Conservation (phyloP, 2,113 vertebrate genomes). For the Notiomystis cincta region DNA sequence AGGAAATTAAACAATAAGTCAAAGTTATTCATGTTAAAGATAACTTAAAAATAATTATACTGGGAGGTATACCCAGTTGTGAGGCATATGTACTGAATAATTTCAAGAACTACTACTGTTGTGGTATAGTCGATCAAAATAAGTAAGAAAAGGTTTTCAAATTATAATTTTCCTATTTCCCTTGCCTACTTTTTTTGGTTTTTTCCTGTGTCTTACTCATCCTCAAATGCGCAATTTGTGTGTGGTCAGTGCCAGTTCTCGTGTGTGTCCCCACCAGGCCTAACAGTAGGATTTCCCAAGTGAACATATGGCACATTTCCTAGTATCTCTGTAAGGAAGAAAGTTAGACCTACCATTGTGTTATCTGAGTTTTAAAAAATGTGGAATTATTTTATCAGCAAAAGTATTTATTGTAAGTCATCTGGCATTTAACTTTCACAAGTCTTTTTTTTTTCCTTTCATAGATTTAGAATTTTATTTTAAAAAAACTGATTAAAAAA, state of each 20-base stretch:
- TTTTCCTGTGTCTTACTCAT: neutral
- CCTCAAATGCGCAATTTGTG: neutral
- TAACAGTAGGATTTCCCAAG: constrained; percentile 6
- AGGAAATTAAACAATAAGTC: neutral
- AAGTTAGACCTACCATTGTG: neutral
- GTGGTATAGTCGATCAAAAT: neutral
- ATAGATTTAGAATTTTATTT: neutral
- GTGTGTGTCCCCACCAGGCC: neutral
- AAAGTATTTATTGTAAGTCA: neutral
- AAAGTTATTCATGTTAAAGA: neutral
- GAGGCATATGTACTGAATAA: neutral
- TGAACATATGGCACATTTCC: constrained; percentile 37
- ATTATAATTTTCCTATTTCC: neutral
- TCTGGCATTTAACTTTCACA: neutral
- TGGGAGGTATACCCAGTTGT: neutral
- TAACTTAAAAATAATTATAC: neutral
- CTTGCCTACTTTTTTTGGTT: neutral
- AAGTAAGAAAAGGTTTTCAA: neutral
- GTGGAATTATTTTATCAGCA: neutral
- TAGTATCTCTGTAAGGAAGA: neutral
- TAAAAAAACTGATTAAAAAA: neutral
- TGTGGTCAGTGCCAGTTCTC: neutral
- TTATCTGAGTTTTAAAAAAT: neutral
- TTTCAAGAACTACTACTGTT: neutral
- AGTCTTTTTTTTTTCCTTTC: neutral